Conservation (phyloP, 2,797 vertebrate species). For the Periparus ater region DNA sequence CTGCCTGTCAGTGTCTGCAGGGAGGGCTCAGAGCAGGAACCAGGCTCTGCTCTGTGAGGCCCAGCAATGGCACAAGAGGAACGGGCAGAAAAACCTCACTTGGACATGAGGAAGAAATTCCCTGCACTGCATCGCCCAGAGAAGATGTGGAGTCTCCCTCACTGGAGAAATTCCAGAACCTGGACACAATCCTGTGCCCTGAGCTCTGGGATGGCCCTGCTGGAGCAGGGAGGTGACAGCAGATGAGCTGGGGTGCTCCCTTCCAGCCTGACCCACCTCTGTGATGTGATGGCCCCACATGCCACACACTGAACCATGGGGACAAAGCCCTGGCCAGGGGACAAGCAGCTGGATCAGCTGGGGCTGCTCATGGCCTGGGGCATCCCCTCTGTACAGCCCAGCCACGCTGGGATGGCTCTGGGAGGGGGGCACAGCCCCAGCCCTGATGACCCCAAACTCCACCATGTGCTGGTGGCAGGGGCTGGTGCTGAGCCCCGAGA, state of each 20-base stretch:
- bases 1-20: neutral
- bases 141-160: neutral
- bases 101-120: neutral
- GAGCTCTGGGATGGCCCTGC: neutral
- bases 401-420: neutral
- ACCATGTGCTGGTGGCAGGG: neutral
- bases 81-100: neutral
- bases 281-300: rapidly evolving
- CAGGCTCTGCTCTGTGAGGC: neutral
- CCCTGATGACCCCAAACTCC: neutral
- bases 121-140: neutral
- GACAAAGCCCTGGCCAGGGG: neutral
- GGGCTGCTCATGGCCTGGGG: neutral
- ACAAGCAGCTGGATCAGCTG: neutral
- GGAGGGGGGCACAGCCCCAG: neutral
- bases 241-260: rapidly evolving
- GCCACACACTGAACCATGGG: rapidly evolving
- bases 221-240: neutral
- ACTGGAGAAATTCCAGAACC: neutral
- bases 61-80: neutral
- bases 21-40: neutral
- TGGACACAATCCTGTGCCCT: neutral
- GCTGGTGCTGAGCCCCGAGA: neutral
- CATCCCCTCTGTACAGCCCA: rapidly evolving
- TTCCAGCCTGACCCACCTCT: neutral